These are phyloP conservation scores for Lasioglossum baleicum DNA, from an alignment of 1,140 invertebrate species.

Conservation along the genomic window DNA sequence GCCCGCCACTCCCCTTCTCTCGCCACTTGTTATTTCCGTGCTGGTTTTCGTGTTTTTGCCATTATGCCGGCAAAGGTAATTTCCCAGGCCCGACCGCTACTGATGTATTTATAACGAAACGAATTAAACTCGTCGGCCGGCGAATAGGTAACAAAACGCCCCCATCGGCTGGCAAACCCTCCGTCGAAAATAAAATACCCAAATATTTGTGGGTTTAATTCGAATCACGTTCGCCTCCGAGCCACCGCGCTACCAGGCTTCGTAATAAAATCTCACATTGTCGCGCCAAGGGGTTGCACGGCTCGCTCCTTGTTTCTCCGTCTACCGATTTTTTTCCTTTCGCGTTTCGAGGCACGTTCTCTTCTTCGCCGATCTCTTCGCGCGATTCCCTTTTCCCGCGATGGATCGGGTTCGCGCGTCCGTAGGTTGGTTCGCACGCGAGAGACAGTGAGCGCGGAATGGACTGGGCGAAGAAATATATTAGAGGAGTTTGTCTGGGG, in stretches of 20 bases:
- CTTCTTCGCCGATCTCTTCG: too few relatives aligned
- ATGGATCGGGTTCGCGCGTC: slow-evolving; percentile 1
- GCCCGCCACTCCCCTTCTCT: too few relatives aligned
- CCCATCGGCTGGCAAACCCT: background rate
- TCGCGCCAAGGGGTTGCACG: slow-evolving; percentile 63
- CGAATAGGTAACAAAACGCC: slow-evolving; percentile 54
- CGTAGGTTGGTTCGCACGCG: slow-evolving; percentile 11
- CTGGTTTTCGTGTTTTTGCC: slow-evolving; percentile 42
- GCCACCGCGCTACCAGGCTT: too few relatives aligned
- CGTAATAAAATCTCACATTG: slow-evolving; percentile 77
- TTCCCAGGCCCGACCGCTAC: slow-evolving; percentile 56
- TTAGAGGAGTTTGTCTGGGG: slow-evolving; percentile 30
- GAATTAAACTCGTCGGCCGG: slow-evolving; percentile 58
- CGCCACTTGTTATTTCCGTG: slow-evolving; percentile 30
- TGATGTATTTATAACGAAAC: slow-evolving; percentile 65
- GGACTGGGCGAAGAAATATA: slow-evolving; percentile 48
- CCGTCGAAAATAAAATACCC: slow-evolving; percentile 59
- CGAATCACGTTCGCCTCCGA: slow-evolving; percentile 44
- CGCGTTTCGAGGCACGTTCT: slow-evolving; percentile 13
- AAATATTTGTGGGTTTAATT: slow-evolving; percentile 66
- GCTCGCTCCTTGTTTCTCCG: background rate
- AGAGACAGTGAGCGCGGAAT: slow-evolving; percentile 2
- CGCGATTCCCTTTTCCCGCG: too few relatives aligned
- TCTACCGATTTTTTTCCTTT: too few relatives aligned
- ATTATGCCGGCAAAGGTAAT: slow-evolving; percentile 60